phyloP scores from a whole-genome alignment of 2,888 invertebrate genomes.

The Drosophila buzzatii region DNA sequence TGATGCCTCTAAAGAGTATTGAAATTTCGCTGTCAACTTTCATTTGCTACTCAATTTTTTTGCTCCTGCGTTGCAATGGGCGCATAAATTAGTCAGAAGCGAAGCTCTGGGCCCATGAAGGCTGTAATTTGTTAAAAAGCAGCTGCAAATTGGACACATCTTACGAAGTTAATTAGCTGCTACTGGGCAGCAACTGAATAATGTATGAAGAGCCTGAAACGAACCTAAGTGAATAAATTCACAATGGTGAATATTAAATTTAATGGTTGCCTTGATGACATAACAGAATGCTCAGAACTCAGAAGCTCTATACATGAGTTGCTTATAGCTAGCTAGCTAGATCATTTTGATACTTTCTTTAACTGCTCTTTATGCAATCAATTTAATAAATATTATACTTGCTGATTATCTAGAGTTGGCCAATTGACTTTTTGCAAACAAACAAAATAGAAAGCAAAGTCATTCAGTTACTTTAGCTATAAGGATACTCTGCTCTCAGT shows the following conservation, averaged over 20 bases:
- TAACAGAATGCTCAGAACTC: constrained; percentile 15
- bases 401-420: background rate
- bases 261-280: constrained; percentile 23
- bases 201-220: constrained; percentile 46
- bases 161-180: constrained; percentile 56
- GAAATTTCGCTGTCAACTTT: background rate
- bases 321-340: too few species aligned
- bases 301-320: background rate
- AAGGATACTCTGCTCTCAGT: background rate
- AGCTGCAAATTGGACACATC: constrained; percentile 61
- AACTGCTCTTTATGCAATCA: background rate
- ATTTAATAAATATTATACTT: background rate
- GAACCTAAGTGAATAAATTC: constrained; percentile 36
- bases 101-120: constrained; percentile 38
- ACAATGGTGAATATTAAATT: constrained; percentile 14
- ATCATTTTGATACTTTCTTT: too few species aligned
- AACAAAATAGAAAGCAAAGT: background rate
- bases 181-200: constrained; percentile 45
- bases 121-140: constrained; percentile 55
- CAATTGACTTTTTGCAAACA: constrained; percentile 1
- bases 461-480: background rate
- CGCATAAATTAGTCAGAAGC: constrained; percentile 63
- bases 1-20: constrained; percentile 23
- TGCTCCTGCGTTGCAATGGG: constrained; percentile 58
- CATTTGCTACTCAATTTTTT: background rate